Percentiles rank a stretch among this genome's conserved stretches.
Conservation (phyloP, 92 coral and sea anemone genomes). For the Parazoanthus swiftii region DNA sequence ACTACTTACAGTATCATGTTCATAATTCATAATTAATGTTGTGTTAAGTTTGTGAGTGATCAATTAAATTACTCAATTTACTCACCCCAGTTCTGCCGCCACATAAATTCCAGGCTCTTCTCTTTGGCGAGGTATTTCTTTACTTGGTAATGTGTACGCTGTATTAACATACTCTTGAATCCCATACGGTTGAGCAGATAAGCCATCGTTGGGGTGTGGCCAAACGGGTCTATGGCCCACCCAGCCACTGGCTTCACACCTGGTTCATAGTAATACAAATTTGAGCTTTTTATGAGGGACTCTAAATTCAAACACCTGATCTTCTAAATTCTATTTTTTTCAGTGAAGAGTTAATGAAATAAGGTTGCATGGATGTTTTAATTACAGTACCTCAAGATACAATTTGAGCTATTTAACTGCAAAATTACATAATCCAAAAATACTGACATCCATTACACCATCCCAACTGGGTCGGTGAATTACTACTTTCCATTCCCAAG, state of each 20-base stretch:
- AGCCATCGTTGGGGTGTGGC: conserved; percentile 98
- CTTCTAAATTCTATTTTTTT: no score
- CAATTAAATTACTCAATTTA: background rate
- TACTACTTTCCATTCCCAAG: background rate
- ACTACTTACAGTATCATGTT: no score
- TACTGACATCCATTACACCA: no score
- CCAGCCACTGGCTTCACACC: conserved; percentile 93
- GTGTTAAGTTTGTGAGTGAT: no score
- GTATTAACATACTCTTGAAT: conserved; percentile 91
- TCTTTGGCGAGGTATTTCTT: conserved; percentile 91
- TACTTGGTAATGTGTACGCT: conserved; percentile 92
- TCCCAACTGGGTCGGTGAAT: no score
- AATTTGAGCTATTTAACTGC: no score
- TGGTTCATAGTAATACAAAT: background rate
- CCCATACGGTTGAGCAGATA: conserved; percentile 88
- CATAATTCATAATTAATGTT: no score
- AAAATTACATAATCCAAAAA: no score
- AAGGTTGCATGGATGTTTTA: no score
- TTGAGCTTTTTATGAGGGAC: background rate
- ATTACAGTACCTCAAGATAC: no score
- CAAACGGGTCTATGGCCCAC: conserved; percentile 99
- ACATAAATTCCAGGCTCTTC: conserved; percentile 94
- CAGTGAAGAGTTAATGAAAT: no score
- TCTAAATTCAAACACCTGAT: background rate
- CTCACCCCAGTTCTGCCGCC: conserved; percentile 99